phyloP scores from a whole-genome alignment of 2,888 invertebrate genomes.

The Pseudeuparius sepicola region DNA sequence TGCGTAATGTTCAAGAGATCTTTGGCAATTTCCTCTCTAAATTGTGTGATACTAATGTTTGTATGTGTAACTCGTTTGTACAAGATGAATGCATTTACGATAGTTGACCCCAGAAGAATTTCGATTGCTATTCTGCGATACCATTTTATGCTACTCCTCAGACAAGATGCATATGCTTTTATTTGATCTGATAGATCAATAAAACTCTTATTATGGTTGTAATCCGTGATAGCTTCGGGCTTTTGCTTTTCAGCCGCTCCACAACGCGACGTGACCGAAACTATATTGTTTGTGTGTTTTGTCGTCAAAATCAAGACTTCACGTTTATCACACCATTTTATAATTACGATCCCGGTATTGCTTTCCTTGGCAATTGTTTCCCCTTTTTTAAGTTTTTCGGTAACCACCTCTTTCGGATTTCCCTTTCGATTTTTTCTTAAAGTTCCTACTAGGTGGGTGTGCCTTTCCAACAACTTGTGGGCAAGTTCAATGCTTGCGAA shows the following conservation, averaged over 20 bases:
- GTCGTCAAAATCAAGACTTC: too few species aligned
- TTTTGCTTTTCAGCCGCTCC: conserved; percentile 7
- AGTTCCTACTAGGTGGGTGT: conserved; percentile 28
- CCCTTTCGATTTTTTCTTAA: conserved; percentile 26
- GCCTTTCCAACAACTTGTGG: conserved; percentile 21
- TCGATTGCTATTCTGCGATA: conserved; percentile 27
- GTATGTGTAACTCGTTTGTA: conserved; percentile 10
- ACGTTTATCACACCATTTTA: conserved; percentile 14
- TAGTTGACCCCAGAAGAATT: conserved; percentile 20
- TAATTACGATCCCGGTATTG: conserved; percentile 11
- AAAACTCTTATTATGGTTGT: too few species aligned
- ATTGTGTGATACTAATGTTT: too few species aligned
- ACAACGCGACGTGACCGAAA: conserved; percentile 1
- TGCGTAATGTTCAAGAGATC: too few species aligned
- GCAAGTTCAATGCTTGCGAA: conserved; percentile 20
- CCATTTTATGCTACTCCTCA: conserved; percentile 28
- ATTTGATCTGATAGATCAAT: conserved; percentile 30
- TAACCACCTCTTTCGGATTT: conserved; percentile 23
- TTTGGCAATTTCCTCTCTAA: too few species aligned
- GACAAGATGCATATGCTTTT: conserved; percentile 23
- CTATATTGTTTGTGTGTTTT: conserved; percentile 6
- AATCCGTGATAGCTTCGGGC: conserved; percentile 5
- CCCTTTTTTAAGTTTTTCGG: conserved; percentile 22
- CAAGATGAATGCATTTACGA: conserved; percentile 23
- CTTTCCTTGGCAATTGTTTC: conserved; percentile 9